Percentiles rank a stretch among this genome's conserved stretches.
Conservation (phyloP, 2,888 invertebrate genomes). For the Rhagium mordax region DNA sequence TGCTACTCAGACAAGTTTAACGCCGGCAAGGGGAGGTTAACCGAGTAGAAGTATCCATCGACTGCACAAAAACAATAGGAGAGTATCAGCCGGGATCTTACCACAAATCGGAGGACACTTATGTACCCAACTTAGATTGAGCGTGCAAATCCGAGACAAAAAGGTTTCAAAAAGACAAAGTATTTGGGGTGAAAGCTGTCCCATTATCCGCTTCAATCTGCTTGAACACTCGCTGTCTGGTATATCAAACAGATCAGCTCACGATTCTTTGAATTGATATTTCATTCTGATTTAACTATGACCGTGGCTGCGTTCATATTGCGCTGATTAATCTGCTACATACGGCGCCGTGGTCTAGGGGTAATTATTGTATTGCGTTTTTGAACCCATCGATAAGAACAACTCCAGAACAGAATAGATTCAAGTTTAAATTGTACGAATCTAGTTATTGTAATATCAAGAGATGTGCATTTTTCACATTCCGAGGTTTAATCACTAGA, state of each 20-base stretch:
- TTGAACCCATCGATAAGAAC: no score
- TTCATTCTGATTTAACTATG: conserved; percentile 11
- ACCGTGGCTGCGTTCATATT: neutral
- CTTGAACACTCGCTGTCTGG: conserved; percentile 18
- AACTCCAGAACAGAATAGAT: no score
- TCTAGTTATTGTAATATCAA: no score
- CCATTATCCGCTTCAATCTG: conserved; percentile 24
- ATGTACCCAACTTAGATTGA: conserved; percentile 33
- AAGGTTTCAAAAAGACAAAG: conserved; percentile 34
- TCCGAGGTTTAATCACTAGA: no score
- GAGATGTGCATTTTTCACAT: no score
- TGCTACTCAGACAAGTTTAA: neutral
- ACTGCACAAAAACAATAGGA: conserved; percentile 27
- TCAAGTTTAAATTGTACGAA: no score
- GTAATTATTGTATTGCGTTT: no score
- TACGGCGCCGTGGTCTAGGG: no score
- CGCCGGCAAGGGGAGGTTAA: neutral
- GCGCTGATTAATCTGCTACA: neutral
- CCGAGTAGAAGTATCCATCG: neutral
- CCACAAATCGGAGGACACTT: conserved; percentile 21
- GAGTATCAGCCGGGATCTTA: conserved; percentile 11
- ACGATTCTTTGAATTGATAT: conserved; percentile 20
- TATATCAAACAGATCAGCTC: conserved; percentile 27
- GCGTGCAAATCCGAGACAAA: conserved; percentile 46
- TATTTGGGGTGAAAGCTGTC: conserved; percentile 29